These are phyloP conservation scores for Alviniconcha strummeri DNA, from an alignment of 2,888 invertebrate species.

Conservation along the genomic window DNA sequence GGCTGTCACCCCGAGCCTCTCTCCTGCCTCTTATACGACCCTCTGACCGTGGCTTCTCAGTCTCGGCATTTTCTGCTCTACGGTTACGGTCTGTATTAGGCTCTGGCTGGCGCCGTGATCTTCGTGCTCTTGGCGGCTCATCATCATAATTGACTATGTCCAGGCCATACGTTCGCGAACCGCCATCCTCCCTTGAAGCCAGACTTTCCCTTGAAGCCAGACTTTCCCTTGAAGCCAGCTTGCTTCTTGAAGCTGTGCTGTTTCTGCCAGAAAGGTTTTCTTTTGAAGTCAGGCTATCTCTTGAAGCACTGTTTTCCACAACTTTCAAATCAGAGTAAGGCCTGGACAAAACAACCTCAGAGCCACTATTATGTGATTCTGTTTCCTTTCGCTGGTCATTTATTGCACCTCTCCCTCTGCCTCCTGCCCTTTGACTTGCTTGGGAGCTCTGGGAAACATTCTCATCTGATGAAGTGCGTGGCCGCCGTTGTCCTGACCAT, in stretches of 20 bases:
- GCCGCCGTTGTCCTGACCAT: background rate
- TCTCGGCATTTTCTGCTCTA: background rate
- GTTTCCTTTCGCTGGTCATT: background rate
- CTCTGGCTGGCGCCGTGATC: conserved; percentile 4
- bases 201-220: background rate
- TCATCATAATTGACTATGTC: conserved; percentile 20
- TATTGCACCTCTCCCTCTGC: background rate
- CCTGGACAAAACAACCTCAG: no score
- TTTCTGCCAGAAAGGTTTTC: background rate
- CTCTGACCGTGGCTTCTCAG: conserved; percentile 3
- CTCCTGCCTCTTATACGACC: conserved; percentile 18
- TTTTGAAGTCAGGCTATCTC: conserved; percentile 1
- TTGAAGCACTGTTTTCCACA: background rate
- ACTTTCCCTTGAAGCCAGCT: background rate
- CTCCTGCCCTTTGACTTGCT: conserved; percentile 8
- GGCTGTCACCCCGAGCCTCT: background rate
- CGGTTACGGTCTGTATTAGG: background rate
- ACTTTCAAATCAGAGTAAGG: no score
- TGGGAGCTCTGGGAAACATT: background rate
- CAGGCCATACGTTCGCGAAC: background rate
- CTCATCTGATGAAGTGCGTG: background rate
- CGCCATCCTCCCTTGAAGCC: background rate
- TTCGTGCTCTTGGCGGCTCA: conserved; percentile 4
- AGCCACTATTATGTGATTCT: no score
- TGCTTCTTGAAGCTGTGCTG: background rate